A percentile compares a stretch with the other conserved stretches of the same genome.
phyloP scores from a whole-genome alignment of 2,888 invertebrate genomes.

The Chloroclysta siterata region DNA sequence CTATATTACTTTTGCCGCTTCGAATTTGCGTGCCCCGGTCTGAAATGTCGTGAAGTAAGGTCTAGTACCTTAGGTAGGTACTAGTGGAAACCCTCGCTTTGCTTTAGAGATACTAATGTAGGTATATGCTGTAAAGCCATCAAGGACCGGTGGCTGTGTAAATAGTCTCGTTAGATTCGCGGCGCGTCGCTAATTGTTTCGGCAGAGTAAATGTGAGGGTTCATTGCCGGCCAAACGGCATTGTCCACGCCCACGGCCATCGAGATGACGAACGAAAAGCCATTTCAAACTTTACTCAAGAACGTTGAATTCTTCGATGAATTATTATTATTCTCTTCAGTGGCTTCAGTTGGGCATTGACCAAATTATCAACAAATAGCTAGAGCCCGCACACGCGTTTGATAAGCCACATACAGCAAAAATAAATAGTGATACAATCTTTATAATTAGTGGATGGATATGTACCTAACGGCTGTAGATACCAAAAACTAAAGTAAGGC shows the following conservation, averaged over 20 bases:
- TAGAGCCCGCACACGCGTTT: slow-evolving; percentile 18
- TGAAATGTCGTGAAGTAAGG: background rate
- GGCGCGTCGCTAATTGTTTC: slow-evolving; percentile 77
- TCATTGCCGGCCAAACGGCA: slow-evolving; percentile 77
- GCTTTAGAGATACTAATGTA: background rate
- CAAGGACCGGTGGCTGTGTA: slow-evolving; percentile 50
- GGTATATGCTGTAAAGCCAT: slow-evolving; percentile 32
- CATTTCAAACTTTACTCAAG: slow-evolving; percentile 27
- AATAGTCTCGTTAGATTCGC: slow-evolving; percentile 66
- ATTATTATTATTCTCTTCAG: background rate
- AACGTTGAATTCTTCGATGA: slow-evolving; percentile 1
- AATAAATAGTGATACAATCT: slow-evolving; percentile 29
- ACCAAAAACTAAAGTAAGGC: slow-evolving; percentile 39
- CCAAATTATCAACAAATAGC: background rate
- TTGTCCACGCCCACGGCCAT: slow-evolving; percentile 64
- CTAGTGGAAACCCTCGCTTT: no score
- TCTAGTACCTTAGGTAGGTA: no score
- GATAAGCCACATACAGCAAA: slow-evolving; percentile 26
- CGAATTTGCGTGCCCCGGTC: background rate
- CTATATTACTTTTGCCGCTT: background rate
- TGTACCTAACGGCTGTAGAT: slow-evolving; percentile 35
- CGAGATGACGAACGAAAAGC: slow-evolving; percentile 37
- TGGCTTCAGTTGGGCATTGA: background rate
- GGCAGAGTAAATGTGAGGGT: slow-evolving; percentile 79
- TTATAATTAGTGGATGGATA: slow-evolving; percentile 42